Conservation (phyloP, 2,888 invertebrate species). For the Diarsia dahlii region DNA sequence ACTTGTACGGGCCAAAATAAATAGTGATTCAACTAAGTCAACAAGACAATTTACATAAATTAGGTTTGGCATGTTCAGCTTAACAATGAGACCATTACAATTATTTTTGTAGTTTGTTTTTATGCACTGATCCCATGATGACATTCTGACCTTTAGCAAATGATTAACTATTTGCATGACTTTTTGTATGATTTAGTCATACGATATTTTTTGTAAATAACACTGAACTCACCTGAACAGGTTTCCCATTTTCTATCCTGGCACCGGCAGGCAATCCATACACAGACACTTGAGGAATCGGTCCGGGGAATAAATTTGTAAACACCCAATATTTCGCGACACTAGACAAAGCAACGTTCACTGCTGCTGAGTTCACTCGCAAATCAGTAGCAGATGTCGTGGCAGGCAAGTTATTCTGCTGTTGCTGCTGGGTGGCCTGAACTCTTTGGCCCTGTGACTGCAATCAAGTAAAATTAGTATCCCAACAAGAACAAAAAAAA, state of each 20-base stretch:
- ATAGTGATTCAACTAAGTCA: constrained; percentile 60
- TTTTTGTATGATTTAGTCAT: constrained; percentile 31
- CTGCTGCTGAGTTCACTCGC: constrained; percentile 92
- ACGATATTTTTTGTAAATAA: constrained; percentile 8
- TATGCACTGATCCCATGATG: constrained; percentile 31
- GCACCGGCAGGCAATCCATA: constrained; percentile 92
- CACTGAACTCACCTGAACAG: constrained; percentile 88
- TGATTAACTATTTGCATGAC: constrained; percentile 10
- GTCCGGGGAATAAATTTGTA: constrained; percentile 95
- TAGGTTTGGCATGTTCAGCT: constrained; percentile 42
- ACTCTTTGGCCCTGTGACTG: constrained; percentile 85
- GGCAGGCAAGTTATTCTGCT: constrained; percentile 84
- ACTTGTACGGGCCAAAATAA: constrained; percentile 42
- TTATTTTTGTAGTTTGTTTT: constrained; percentile 38
- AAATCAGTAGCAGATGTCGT: constrained; percentile 92
- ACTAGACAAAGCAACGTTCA: constrained; percentile 93
- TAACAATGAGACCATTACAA: constrained; percentile 33
- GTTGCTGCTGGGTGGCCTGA: constrained; percentile 83
- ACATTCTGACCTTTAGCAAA: constrained; percentile 40
- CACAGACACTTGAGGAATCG: constrained; percentile 94
- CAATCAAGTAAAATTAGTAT: constrained; percentile 77
- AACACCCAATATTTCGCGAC: constrained; percentile 96
- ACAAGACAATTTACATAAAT: constrained; percentile 64
- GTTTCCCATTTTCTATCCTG: constrained; percentile 91
- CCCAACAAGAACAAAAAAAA: constrained; percentile 65